Conservation (phyloP, 2,888 invertebrate species). For the Trachelus tabidus region DNA sequence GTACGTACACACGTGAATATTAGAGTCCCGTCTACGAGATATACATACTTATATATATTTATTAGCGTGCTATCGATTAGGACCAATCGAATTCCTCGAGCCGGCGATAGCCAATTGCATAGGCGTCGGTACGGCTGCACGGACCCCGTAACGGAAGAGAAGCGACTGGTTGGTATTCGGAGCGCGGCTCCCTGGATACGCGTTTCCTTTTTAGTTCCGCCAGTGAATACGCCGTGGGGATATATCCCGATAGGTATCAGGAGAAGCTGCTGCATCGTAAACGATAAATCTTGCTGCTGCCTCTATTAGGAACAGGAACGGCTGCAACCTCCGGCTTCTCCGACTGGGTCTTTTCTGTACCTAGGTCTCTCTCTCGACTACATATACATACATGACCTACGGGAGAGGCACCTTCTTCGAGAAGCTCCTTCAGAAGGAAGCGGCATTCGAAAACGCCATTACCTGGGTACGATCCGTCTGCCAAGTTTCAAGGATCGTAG, state of each 20-base stretch:
- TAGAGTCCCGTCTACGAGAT: too few relatives aligned
- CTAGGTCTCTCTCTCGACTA: neutral
- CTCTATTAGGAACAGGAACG: slow-evolving; percentile 40
- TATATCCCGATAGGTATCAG: slow-evolving; percentile 20
- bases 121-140: too few relatives aligned
- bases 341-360: slow-evolving; percentile 1
- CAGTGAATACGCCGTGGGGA: slow-evolving; percentile 31
- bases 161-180: slow-evolving; percentile 45
- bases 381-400: neutral
- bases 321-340: neutral
- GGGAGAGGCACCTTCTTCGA: neutral
- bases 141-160: too few relatives aligned
- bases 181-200: slow-evolving; percentile 31
- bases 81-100: too few relatives aligned
- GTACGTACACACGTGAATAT: too few relatives aligned
- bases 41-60: too few relatives aligned
- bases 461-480: slow-evolving; percentile 19
- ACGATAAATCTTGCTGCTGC: slow-evolving; percentile 47
- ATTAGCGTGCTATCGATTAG: too few relatives aligned
- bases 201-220: slow-evolving; percentile 49
- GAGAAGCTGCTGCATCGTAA: slow-evolving; percentile 36
- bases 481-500: slow-evolving; percentile 20
- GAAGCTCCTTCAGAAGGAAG: slow-evolving; percentile 7
- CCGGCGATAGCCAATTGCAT: too few relatives aligned
- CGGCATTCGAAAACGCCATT: slow-evolving; percentile 26